Conservation (phyloP, 2,888 invertebrate genomes). For the Cryptus armator region DNA sequence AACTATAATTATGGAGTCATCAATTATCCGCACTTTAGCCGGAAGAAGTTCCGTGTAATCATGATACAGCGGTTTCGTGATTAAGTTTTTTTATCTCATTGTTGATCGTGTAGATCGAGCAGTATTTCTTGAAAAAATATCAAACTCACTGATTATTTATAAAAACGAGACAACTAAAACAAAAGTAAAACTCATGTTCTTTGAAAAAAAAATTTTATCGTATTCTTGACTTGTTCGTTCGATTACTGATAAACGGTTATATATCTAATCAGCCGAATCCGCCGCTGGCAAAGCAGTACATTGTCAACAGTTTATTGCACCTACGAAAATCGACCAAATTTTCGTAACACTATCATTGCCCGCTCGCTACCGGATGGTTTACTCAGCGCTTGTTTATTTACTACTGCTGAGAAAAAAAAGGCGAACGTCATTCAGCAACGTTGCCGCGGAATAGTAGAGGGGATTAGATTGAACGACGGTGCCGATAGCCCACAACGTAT, state of each 20-base stretch:
- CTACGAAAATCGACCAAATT: neutral
- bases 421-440: constrained; percentile 14
- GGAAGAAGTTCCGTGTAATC: neutral
- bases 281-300: constrained; percentile 17
- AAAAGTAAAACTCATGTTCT: too few species aligned
- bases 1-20: neutral
- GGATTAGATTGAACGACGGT: constrained; percentile 15
- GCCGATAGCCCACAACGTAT: neutral
- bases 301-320: neutral
- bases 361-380: constrained; percentile 4
- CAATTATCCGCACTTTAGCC: neutral
- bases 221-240: neutral
- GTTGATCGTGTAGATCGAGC: too few species aligned
- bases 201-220: too few species aligned
- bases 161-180: too few species aligned
- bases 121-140: too few species aligned
- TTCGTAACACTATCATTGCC: neutral
- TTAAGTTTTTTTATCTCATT: too few species aligned
- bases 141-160: too few species aligned
- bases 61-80: neutral
- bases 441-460: constrained; percentile 10
- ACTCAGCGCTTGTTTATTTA: neutral
- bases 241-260: neutral
- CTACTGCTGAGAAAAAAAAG: neutral
- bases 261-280: neutral